Evolutionary conservation across 2,888 invertebrate species (phyloP), one percentile per base, ranked within the genome.

Genomic region (Noctua fimbriata): DNA sequence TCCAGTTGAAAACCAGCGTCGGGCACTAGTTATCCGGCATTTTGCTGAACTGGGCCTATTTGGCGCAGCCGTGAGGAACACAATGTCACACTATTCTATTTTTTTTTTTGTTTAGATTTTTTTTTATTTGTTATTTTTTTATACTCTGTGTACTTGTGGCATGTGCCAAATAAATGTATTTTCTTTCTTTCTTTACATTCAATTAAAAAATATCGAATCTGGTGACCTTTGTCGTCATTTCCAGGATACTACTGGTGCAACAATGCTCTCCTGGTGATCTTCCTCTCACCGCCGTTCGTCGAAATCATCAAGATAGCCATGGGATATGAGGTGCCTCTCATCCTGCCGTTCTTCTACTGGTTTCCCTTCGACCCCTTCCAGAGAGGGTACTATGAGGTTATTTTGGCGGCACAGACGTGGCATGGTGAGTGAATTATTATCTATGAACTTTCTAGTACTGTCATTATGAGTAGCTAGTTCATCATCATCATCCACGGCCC

Each of bases 201-300:
- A 52, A 52, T 18, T 10, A 16, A 24, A 52, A 70, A 16, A 6
- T n/a, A 71, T n/a, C 21, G 5, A 36, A 28, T 69, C 16, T 2
- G 4, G 2, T 12, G 58, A 77, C 16, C 7, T 10, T 10, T 66
- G 7, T 36, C 12, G 1, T 16, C 6, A 47, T 66, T 60, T 87
- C 69, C 85, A 96, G 96, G 94, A 0, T 96, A 95, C 84, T 95
- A 92, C 86, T 94, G 93, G 92, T 94, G 94, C 87, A 95, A 95
- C 90, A 91, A 93, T 52, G 90, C 89, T 1, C 91, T 95, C 0
- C 88, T 94, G 4, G 88, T 93, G 0, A 91, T 95, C 41, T 95
- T 94, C 85, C 90, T 94, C 1, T 88, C 90, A 0, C 93, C 94
- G 0, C 93, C 94, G 0, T 92, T 93, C 70, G 87, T 94, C 70